phyloP scores from a whole-genome alignment of 1,140 invertebrate species.

The Uloborus diversus region DNA sequence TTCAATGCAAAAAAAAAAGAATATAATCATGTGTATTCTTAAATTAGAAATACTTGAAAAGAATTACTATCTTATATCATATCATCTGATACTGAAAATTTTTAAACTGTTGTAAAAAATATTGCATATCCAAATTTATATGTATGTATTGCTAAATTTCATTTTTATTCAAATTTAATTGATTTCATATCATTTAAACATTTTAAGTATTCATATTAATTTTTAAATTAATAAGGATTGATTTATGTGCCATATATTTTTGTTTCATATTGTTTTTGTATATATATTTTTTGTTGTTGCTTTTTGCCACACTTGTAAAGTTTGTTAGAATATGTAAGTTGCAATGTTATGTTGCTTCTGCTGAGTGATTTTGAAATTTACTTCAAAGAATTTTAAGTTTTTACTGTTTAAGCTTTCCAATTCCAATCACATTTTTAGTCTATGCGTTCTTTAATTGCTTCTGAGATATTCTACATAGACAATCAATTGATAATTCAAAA shows the following conservation, averaged over 20 bases:
- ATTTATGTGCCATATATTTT: conserved; percentile 50
- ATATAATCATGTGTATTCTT: no score
- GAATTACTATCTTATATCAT: conserved; percentile 28
- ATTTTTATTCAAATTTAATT: not conserved
- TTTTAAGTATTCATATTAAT: no score
- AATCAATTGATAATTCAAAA: no score
- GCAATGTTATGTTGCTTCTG: not conserved
- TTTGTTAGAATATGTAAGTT: not conserved
- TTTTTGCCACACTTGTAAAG: conserved; percentile 1
- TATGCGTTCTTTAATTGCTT: no score
- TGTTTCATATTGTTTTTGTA: not conserved
- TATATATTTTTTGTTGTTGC: not conserved
- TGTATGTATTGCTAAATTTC: not conserved
- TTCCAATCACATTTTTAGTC: no score
- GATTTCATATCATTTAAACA: no score
- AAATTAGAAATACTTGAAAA: no score
- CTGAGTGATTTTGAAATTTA: conserved; percentile 25
- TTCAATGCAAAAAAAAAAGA: no score
- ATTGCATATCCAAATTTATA: conserved; percentile 27
- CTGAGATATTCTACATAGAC: no score
- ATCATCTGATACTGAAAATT: conserved; percentile 5
- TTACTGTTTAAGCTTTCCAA: no score
- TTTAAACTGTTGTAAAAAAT: conserved; percentile 17
- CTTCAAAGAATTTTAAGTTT: not conserved
- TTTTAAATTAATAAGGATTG: no score